Percentiles rank a stretch among this genome's conserved stretches.
These are phyloP conservation scores for Xerus rutilus DNA, from an alignment of 2,797 vertebrate genomes.

Conservation along the genomic window DNA sequence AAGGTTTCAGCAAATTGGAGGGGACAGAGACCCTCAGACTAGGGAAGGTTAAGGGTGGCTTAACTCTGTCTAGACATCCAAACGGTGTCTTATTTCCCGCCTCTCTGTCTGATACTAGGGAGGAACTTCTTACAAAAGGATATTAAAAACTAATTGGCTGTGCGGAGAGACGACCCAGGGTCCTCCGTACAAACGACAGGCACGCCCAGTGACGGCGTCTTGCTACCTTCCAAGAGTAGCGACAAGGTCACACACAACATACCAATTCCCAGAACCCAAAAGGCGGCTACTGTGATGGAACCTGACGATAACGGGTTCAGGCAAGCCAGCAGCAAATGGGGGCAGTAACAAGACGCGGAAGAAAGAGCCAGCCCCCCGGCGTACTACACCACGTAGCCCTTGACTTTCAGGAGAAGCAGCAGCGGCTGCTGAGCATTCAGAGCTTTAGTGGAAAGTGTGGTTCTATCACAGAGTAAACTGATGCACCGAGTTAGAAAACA, in stretches of 20 bases:
- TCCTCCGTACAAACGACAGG: not conserved
- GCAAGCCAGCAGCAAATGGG: not conserved
- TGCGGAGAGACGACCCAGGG: fast-evolving
- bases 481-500: not conserved
- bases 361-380: not conserved
- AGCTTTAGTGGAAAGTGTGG: not conserved
- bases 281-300: not conserved
- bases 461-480: not conserved
- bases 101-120: not conserved
- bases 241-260: not conserved
- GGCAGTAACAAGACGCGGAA: not conserved
- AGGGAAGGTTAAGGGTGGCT: not conserved
- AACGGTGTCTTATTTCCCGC: not conserved
- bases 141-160: not conserved
- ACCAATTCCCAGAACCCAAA: not conserved
- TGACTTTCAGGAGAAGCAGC: not conserved
- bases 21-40: not conserved
- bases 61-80: not conserved
- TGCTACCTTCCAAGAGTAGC: not conserved
- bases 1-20: not conserved
- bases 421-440: not conserved
- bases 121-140: not conserved
- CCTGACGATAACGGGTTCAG: not conserved
- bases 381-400: not conserved
- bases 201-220: fast-evolving